Evolutionary conservation across 2,113 vertebrate species (phyloP), one percentile per base, ranked within the genome.

Genomic region (Takifugu flavidus): DNA sequence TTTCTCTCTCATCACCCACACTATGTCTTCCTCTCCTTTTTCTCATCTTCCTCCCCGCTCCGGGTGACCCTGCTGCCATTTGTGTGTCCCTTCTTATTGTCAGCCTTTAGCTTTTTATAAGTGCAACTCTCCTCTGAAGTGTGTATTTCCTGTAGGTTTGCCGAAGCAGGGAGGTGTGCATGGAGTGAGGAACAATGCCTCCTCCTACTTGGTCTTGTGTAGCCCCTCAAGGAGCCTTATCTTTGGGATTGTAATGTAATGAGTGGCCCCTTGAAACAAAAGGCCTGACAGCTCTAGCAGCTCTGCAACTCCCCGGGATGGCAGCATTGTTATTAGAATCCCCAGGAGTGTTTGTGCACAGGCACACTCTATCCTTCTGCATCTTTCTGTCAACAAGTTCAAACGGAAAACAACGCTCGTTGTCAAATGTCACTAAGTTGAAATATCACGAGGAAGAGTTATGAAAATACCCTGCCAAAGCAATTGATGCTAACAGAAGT

Each of bases 231-330:
- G 82, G 82, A 56, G 70, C 84, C 86, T 90, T 86, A 86, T 86
- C 84, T 84, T 63, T 80, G 77, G 84, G 75, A 85, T 90, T 90
- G 82, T 93, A 89, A 90, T 89, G 87, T 87, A 91, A 12, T 70
- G 83, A 86, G 78, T 84, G 84, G 66, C 78, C 86, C 66, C 79
- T 77, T 82, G 67, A 92, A 91, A 90, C 84, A 90, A 88, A 90
- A 78, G 80, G 64, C 81, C 75, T 82, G 82, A 69, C 62, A 65
- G 86, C 83, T 76, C 83, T 75, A 26, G 62, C 70, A 74, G 82
- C 71, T 88, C 78, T 77, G 70, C 45, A 29, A 78, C 88, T 89
- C 89, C 70, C 75, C 82, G 66, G 84, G 88, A 83, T 82, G 77
- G 64, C 53, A 65, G 88, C 84, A 85, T 88, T 90, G 81, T 89